Conservation (phyloP, 1,140 invertebrate species). For the Camponotus vicinus region DNA sequence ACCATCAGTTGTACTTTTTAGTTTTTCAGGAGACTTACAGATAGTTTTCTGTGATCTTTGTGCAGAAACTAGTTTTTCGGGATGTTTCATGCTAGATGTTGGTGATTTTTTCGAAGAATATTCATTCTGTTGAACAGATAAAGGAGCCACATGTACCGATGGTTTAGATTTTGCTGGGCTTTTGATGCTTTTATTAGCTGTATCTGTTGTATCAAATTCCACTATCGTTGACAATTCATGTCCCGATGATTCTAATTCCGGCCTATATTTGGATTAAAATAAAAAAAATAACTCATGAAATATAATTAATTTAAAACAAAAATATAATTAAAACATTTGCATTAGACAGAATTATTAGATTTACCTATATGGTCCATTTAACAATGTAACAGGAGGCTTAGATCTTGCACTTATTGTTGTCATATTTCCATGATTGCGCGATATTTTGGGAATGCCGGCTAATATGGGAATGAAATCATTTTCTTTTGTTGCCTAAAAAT, state of each 20-base stretch:
- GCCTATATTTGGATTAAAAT: constrained; percentile 67
- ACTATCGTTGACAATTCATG: constrained; percentile 90
- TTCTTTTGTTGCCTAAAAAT: constrained; percentile 65
- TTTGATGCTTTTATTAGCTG: constrained; percentile 74
- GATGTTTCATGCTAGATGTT: constrained; percentile 17
- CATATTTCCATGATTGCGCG: constrained; percentile 51
- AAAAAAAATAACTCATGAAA: neutral
- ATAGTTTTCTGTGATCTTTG: constrained; percentile 39
- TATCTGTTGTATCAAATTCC: constrained; percentile 88
- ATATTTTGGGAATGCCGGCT: constrained; percentile 77
- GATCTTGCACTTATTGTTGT: constrained; percentile 58
- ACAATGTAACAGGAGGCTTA: constrained; percentile 78
- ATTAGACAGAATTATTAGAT: constrained; percentile 15
- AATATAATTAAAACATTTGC: neutral
- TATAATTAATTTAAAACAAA: neutral
- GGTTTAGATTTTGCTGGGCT: constrained; percentile 71
- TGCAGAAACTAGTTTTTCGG: neutral
- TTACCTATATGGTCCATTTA: constrained; percentile 77
- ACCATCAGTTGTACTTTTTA: neutral
- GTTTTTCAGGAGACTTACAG: neutral
- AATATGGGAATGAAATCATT: constrained; percentile 75
- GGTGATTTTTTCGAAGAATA: neutral
- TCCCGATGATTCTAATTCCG: constrained; percentile 73
- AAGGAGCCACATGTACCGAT: constrained; percentile 69
- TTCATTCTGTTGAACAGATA: constrained; percentile 49